These are phyloP conservation scores for Oncopodura yosiiana DNA, from an alignment of 1,140 invertebrate species.

Conservation along the genomic window DNA sequence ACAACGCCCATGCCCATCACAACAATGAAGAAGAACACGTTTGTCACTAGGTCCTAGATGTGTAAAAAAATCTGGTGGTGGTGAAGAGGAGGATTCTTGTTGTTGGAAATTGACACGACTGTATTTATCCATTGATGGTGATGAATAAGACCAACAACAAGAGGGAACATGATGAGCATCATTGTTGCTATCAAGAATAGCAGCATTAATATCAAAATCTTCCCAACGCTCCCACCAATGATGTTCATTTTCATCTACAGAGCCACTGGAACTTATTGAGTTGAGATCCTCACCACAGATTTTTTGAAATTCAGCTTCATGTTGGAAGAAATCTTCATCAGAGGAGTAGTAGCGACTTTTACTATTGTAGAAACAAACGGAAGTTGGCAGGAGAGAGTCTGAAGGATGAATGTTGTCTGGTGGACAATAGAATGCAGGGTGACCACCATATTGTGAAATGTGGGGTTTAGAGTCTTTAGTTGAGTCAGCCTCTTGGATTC, in stretches of 20 bases:
- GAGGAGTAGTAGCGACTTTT: neutral
- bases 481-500: constrained; percentile 14
- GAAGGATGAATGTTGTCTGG: constrained; percentile 14
- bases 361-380: constrained; percentile 5
- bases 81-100: neutral
- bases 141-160: neutral
- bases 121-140: neutral
- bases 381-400: constrained; percentile 3
- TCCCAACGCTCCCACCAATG: too few species aligned
- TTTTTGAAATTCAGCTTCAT: neutral
- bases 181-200: neutral
- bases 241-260: neutral
- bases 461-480: constrained; percentile 10
- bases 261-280: neutral
- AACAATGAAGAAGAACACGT: constrained; percentile 23
- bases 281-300: neutral
- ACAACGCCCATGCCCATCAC: constrained; percentile 11
- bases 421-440: constrained; percentile 35
- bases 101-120: neutral
- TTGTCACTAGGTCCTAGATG: constrained; percentile 5
- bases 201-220: too few species aligned
- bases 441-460: constrained; percentile 32
- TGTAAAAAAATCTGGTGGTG: neutral
- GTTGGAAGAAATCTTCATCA: neutral
- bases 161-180: neutral